Base-by-base conservation (phyloP, 2,113 vertebrate genomes). In the Lepus timidus region DNA sequence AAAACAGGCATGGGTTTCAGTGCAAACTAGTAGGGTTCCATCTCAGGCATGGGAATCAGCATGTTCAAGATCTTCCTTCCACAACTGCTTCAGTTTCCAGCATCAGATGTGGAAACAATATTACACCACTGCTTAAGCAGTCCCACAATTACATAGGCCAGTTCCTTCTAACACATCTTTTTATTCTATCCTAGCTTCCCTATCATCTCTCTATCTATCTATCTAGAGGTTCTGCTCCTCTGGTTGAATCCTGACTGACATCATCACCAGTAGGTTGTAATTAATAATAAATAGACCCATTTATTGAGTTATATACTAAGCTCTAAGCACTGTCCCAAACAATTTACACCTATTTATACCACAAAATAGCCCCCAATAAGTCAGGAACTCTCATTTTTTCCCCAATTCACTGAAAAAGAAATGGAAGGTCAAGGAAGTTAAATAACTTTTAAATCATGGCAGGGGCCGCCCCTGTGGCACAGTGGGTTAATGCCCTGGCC, bases 341-440 rank as follows among this genome's bases (percentile, higher is more conserved):
- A 13, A 2, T 39, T 75, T 61, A 20, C 2, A 75, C 22, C 6
- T 17, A 51, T 36, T 62, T 44, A 14, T 2, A 67, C n/a, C 36
- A 49, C 25, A 52, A 0, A 10, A 23, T 4, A 51, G 31, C 2
- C 51, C 19, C 36, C 36, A 36, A 1, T 0, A 19, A 61, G 6
- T 36, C 16, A 85, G 4, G 1, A 4, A 58, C 16, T 31, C 1
- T 16, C 12, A 27, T n/a, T 36, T 31, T 36, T 36, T 86, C 39
- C 27, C 13, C 7, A 68, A 51, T 61, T 51, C 16, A 67, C 5
- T 58, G 17, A 27, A 17, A 79, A 58, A 36, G 44, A 44, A 58
- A 25, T 27, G 16, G 13, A 86, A 74, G 6, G 12, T 36, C 27
- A 73, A 1, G 9, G 23, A 58, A 36, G 36, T 68, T 31, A 36